Percentiles rank a stretch among this genome's conserved stretches.
Evolutionary conservation across 2,113 vertebrate genomes (phyloP).

Genomic region (Nematolebias whitei): DNA sequence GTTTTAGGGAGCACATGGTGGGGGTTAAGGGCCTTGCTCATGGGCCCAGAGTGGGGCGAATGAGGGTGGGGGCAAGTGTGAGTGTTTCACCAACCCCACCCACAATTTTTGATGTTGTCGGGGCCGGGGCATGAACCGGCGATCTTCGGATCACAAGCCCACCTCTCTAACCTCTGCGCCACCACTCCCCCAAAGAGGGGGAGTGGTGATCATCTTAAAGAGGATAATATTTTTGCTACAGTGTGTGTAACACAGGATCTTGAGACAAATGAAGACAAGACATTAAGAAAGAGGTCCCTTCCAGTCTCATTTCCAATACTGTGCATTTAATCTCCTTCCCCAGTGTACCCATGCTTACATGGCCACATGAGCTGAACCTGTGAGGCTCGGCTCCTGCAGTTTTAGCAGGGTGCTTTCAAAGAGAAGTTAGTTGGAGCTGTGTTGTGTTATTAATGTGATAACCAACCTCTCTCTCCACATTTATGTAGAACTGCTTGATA

Average conservation of each 20-base stretch:
- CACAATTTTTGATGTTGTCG: too few relatives aligned
- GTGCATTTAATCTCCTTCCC: slow-evolving; percentile 78
- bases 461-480: slow-evolving; percentile 95
- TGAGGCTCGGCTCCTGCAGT: slow-evolving; percentile 66
- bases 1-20: too few relatives aligned
- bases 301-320: slow-evolving; percentile 68
- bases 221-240: neutral
- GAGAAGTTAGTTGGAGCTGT: slow-evolving; percentile 58
- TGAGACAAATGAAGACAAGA: slow-evolving; percentile 75
- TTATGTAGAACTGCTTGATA: slow-evolving; percentile 99
- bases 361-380: slow-evolving; percentile 65
- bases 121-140: too few relatives aligned
- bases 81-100: too few relatives aligned
- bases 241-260: slow-evolving; percentile 74
- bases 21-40: too few relatives aligned
- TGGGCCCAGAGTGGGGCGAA: too few relatives aligned
- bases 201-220: too few relatives aligned
- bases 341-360: slow-evolving; percentile 78
- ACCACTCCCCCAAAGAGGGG: too few relatives aligned
- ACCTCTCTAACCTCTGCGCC: too few relatives aligned
- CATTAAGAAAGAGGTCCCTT: slow-evolving; percentile 84
- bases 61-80: too few relatives aligned
- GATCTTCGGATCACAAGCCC: too few relatives aligned
- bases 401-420: slow-evolving; percentile 80
- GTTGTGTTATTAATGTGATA: neutral